Evolutionary conservation across 2,888 invertebrate genomes (phyloP), one percentile per base, ranked within the genome.

Genomic region (Drosophila seclusa): DNA sequence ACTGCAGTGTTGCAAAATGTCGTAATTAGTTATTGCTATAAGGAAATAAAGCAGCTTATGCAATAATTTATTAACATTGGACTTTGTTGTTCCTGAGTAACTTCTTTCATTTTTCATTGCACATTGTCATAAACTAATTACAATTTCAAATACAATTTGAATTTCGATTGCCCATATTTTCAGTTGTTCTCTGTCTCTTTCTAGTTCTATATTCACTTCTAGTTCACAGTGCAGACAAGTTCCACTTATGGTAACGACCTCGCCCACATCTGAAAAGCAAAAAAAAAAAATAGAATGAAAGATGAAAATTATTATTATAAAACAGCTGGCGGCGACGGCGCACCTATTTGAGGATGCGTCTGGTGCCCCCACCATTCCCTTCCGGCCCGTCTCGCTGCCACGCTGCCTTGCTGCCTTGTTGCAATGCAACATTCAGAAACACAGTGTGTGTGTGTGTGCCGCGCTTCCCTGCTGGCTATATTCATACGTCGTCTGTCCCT

Each of bases 251-350:
- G 75, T 63, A 70, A 62, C 78, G 67, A 71, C 66, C 75, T 78
- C 77, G 67, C 77, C 78, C 78, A 75, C 77, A 66, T 60, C 8
- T 18, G 3, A 6, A 54, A 32, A 52, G 7, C 6, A 8, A 48
- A 18, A 27, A 62, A 66, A 55, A 61, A 53, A 34, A 49, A 78
- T 1, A 7, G 13, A 54, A 50, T 63, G 31, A 67, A 76, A 67
- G 53, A 67, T 76, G 76, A 72, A 72, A 83, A 83, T 85, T 74
- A 82, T 86, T 85, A 82, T 86, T 85, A 85, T 50, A 73, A 70
- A 87, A 87, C 86, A 87, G 89, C 86, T 87, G 86, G 82, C 52
- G 55, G 68, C 78, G 63, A 31, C 71, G 76, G 65, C 73, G 86
- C 82, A 87, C 80, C 83, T 80, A 82, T 67, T 71, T 78, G 83